Evolutionary conservation across 2,888 invertebrate species (phyloP), one percentile per base, ranked within the genome.

Genomic region (Erebia ligea): DNA sequence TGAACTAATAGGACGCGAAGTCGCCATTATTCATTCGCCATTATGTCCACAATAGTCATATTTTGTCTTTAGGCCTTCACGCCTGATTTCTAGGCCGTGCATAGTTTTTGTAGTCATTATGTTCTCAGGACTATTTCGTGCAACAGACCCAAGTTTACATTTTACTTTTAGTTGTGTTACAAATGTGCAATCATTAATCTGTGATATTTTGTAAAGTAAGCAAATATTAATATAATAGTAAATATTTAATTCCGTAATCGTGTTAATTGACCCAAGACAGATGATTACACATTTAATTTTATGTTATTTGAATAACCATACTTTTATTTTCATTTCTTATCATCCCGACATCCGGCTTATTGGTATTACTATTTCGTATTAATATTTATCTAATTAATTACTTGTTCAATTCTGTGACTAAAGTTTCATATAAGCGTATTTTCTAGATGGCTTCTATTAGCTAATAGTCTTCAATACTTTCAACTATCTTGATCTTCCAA

Each of bases 121-220:
- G 13, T 19, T 42, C 17, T 40, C 59, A 42, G 54, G 19, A 19
- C 17, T 19, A 57, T 50, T 40, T 59, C 52, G 40, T 67, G 52
- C 9, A 67, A 52, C 59, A 67, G 59, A 52, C 67, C 67, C 34
- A 67, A 59, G 45, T 50, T 67, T 61, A 61, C 19, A 58, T 48
- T 67, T 71, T 73, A 67, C 68, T 74, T 74, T 70, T 71, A 71
- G 59, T 73, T 68, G 66, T 64, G 42, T 57, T 40, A 34, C 72
- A 70, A 34, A 34, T 70, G 69, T 76, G 73, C 69, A 73, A 72
- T 73, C 65, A 68, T 70, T 56, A 62, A 62, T 69, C 63, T 69
- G 40, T 45, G 48, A 54, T 68, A 15, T 58, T 48, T 67, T 34
- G 34, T 34, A 6, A 34, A 34, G 34, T 34, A 34, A 34, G 6